These are phyloP conservation scores for Abramis brama DNA, from an alignment of 2,113 vertebrate species.

Conservation along the genomic window DNA sequence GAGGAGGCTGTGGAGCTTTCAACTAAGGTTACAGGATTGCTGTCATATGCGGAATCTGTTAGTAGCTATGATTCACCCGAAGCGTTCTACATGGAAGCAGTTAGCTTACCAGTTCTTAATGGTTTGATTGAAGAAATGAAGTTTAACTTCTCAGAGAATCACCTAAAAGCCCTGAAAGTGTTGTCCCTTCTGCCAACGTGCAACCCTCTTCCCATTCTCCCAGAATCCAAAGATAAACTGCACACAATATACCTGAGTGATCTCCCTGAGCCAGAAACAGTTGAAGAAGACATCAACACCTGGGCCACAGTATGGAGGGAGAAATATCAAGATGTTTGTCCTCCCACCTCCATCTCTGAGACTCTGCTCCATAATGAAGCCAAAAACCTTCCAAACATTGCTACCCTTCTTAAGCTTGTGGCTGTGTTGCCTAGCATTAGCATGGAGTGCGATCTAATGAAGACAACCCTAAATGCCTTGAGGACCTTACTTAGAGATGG, in stretches of 20 bases:
- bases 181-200: constrained; percentile 91
- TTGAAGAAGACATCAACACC: constrained; percentile 86
- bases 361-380: constrained; percentile 88
- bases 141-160: constrained; percentile 90
- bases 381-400: constrained; percentile 87
- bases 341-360: constrained; percentile 89
- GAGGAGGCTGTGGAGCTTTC: constrained; percentile 88
- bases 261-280: constrained; percentile 86
- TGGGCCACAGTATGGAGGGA: constrained; percentile 94
- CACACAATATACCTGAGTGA: constrained; percentile 86
- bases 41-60: constrained; percentile 79
- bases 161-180: constrained; percentile 88
- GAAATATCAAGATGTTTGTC: constrained; percentile 87
- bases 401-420: constrained; percentile 85
- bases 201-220: constrained; percentile 86
- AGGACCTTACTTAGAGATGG: constrained; percentile 81
- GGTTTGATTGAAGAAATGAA: constrained; percentile 91
- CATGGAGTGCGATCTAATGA: constrained; percentile 88
- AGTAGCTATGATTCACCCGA: constrained; percentile 80
- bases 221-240: constrained; percentile 83
- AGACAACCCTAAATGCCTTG: constrained; percentile 84
- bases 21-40: constrained; percentile 83
- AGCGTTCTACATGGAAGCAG: constrained; percentile 86
- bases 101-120: constrained; percentile 85
- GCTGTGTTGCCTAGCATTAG: constrained; percentile 91